Percentiles rank a stretch among this genome's conserved stretches.
Evolutionary conservation across 2,797 vertebrate species (phyloP).

Genomic region (Xyrichtys novacula): DNA sequence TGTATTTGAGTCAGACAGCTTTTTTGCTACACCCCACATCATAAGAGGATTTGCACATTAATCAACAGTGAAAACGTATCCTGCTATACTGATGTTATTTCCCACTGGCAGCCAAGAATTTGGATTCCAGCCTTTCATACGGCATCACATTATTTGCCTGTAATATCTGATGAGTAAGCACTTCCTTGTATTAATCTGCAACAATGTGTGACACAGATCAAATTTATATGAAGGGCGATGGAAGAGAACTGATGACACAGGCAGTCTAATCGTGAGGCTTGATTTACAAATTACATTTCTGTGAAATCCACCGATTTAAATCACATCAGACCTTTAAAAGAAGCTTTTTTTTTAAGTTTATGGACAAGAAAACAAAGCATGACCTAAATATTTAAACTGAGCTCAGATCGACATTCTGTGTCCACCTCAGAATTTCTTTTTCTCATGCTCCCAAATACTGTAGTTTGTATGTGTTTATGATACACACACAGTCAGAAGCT

Average conservation of each 20-base stretch:
- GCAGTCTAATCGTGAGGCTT: constrained; percentile 27
- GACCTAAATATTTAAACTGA: constrained; percentile 61
- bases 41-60: constrained; percentile 65
- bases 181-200: constrained; percentile 58
- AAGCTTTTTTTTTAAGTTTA: constrained; percentile 31
- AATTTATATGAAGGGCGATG: constrained; percentile 36
- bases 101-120: constrained; percentile 29
- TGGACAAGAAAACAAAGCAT: constrained; percentile 31
- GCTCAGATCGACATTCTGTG: constrained; percentile 47
- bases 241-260: constrained; percentile 61
- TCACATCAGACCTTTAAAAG: not conserved
- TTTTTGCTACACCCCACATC: constrained; percentile 32
- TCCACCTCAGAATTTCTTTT: constrained; percentile 8
- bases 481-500: constrained; percentile 7
- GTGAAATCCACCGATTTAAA: constrained; percentile 25
- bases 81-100: constrained; percentile 44
- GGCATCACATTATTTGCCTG: constrained; percentile 36
- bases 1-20: constrained; percentile 43
- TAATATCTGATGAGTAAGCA: constrained; percentile 50
- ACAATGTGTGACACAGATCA: constrained; percentile 43
- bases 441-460: not conserved
- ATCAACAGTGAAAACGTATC: constrained; percentile 56
- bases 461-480: not conserved
- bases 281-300: constrained; percentile 44
- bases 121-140: constrained; percentile 35